phyloP scores from a whole-genome alignment of 2,797 vertebrate genomes.

The Phalloptychus januarius region DNA sequence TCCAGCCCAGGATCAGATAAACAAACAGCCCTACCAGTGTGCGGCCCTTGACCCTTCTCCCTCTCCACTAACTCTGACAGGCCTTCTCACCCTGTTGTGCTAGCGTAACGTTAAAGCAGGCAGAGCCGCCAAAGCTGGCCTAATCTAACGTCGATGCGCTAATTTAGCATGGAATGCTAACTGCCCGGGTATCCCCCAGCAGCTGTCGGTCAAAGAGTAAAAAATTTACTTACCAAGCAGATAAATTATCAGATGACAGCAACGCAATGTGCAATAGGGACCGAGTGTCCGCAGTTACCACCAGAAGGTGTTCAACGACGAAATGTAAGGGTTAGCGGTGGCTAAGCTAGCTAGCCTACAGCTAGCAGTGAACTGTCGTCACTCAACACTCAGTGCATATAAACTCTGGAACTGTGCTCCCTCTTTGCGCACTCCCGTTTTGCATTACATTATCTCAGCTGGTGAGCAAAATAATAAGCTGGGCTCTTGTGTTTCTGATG shows the following conservation, averaged over 20 bases:
- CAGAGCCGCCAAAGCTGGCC: constrained; percentile 63
- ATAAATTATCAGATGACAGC: constrained; percentile 55
- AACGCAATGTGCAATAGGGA: constrained; percentile 40
- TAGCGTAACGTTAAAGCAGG: constrained; percentile 42
- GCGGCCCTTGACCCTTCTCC: constrained; percentile 74
- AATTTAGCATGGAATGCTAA: constrained; percentile 28
- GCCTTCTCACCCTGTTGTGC: constrained; percentile 52
- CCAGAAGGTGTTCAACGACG: constrained; percentile 51
- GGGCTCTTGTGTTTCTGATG: constrained; percentile 31
- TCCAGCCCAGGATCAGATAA: constrained; percentile 55
- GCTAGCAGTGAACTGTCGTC: constrained; percentile 73
- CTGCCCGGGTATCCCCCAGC: constrained; percentile 12
- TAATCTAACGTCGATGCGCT: constrained; percentile 22
- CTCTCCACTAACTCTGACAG: constrained; percentile 69
- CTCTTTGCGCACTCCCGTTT: constrained; percentile 70
- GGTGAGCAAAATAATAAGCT: constrained; percentile 52
- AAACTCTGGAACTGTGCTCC: constrained; percentile 74
- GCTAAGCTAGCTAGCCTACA: constrained; percentile 65
- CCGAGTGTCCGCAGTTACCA: constrained; percentile 42
- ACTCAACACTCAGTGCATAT: constrained; percentile 72
- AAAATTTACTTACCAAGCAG: constrained; percentile 73
- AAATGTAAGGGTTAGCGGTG: constrained; percentile 49
- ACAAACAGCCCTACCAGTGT: constrained; percentile 56
- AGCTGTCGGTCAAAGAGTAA: constrained; percentile 17
- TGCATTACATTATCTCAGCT: constrained; percentile 80